Conservation (phyloP, 2,888 invertebrate species). For the Nebria salina region DNA sequence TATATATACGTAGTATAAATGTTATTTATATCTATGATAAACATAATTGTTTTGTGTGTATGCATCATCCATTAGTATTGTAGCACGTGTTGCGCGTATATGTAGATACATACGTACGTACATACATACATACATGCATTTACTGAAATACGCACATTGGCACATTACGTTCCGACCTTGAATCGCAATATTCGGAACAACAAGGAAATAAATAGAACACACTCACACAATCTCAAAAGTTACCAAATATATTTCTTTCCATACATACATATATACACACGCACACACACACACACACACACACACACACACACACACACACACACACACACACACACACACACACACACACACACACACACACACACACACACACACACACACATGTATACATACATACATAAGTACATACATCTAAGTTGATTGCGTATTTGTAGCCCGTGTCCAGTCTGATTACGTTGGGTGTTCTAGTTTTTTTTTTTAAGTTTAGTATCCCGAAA, state of each 20-base stretch:
- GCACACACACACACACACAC: no score
- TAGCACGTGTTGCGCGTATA: background rate
- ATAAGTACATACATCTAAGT: background rate
- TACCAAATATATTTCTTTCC: background rate
- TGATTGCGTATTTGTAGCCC: constrained; percentile 3
- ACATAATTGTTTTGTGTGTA: no score
- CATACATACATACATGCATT: no score
- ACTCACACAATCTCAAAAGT: background rate
- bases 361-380: background rate
- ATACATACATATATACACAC: background rate
- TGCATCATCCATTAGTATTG: no score
- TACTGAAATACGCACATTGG: background rate
- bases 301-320: background rate
- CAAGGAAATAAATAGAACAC: background rate
- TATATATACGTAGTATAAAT: no score
- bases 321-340: background rate
- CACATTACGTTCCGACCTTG: background rate
- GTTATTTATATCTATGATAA: no score
- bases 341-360: background rate
- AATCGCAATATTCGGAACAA: background rate
- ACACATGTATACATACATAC: background rate
- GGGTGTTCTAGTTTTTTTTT: no score
- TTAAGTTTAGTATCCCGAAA: constrained; percentile 20
- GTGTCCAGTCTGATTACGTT: background rate
- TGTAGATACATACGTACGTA: background rate